These are phyloP conservation scores for Coreius guichenoti DNA, from an alignment of 2,797 vertebrate genomes.

Conservation along the genomic window DNA sequence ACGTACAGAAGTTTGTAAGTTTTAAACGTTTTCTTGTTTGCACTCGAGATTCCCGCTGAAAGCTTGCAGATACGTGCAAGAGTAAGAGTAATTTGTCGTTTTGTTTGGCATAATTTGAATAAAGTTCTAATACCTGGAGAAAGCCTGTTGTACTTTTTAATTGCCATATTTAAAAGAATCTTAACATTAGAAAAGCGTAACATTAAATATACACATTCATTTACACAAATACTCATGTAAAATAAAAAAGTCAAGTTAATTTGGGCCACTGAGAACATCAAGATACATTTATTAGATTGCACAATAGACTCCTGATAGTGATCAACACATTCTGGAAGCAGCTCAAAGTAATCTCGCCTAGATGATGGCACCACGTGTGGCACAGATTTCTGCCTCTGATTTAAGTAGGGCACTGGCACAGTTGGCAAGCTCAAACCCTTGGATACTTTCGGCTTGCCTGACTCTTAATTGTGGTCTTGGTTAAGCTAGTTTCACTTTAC, in stretches of 20 bases:
- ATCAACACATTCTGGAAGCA: conserved; percentile 70
- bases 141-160: background rate
- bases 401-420: conserved; percentile 74
- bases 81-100: background rate
- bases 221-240: background rate
- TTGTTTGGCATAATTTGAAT: background rate
- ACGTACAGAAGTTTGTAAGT: background rate
- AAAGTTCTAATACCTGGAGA: background rate
- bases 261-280: conserved; percentile 69
- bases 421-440: conserved; percentile 56
- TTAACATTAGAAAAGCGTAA: background rate
- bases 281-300: conserved; percentile 71
- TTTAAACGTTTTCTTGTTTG: background rate
- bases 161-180: background rate
- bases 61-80: background rate
- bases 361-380: conserved; percentile 67
- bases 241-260: conserved; percentile 52
- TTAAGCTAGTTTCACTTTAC: conserved; percentile 57
- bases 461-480: conserved; percentile 45
- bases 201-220: background rate
- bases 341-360: conserved; percentile 72
- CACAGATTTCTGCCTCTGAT: conserved; percentile 63
- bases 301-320: conserved; percentile 75
- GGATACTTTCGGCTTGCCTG: conserved; percentile 36
- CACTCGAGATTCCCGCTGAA: background rate